Evolutionary conservation across 2,113 vertebrate genomes (phyloP).

Genomic region (Oriolus oriolus): DNA sequence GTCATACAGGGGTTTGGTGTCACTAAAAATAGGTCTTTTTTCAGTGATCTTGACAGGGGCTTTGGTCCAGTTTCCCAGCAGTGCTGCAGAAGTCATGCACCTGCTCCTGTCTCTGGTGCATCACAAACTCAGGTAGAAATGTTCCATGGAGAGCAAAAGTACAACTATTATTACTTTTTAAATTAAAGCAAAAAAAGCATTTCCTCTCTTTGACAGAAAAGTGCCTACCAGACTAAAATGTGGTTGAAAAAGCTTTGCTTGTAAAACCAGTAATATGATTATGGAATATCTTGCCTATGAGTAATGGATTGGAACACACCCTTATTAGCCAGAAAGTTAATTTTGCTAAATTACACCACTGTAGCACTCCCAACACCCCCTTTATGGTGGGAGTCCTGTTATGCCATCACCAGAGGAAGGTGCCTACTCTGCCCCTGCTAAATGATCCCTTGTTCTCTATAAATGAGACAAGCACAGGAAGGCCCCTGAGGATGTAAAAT

Average conservation of each 20-base stretch:
- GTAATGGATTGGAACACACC: background rate
- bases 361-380: background rate
- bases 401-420: background rate
- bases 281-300: background rate
- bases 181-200: background rate
- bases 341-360: background rate
- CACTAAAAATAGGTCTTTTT: background rate
- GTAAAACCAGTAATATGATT: background rate
- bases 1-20: background rate
- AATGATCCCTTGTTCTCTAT: background rate
- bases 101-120: background rate
- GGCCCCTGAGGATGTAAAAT: background rate
- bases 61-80: background rate
- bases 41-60: background rate
- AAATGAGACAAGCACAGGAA: background rate
- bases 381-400: background rate
- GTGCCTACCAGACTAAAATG: background rate
- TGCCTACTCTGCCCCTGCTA: background rate
- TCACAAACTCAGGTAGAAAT: background rate
- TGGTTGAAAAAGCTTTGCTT: background rate
- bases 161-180: background rate
- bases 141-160: background rate
- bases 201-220: background rate
- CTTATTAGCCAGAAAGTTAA: background rate
- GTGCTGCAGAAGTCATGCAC: background rate